Evolutionary conservation across 2,113 vertebrate species (phyloP).

Genomic region (Dolichotis patagonum): DNA sequence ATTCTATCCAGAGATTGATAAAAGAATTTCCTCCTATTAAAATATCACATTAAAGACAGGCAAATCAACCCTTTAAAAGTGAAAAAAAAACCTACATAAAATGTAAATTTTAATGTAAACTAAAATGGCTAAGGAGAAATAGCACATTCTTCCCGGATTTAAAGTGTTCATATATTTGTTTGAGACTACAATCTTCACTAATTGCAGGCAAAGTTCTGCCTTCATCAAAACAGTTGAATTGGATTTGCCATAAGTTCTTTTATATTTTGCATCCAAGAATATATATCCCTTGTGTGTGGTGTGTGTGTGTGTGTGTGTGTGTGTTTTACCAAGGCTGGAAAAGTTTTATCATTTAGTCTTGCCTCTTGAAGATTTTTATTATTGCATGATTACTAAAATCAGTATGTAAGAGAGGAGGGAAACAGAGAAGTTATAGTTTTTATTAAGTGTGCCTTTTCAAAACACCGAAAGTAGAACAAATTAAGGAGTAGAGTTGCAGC

Average conservation of each 20-base stretch:
- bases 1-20: background rate
- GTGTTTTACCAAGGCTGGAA: background rate
- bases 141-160: background rate
- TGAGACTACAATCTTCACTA: background rate
- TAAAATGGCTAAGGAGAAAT: background rate
- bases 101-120: background rate
- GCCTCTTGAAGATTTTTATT: constrained; percentile 22
- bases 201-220: background rate
- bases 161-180: background rate
- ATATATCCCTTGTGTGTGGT: accelerated
- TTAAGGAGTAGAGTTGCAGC: background rate
- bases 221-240: background rate
- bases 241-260: background rate
- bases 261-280: background rate
- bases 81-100: background rate
- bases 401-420: accelerated
- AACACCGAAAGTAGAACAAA: background rate
- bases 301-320: accelerated
- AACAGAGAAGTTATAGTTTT: background rate
- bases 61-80: background rate
- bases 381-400: constrained; percentile 57
- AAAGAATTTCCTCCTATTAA: background rate
- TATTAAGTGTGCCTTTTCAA: background rate
- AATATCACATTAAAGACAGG: background rate
- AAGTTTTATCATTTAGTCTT: background rate